A percentile compares a stretch with the other conserved stretches of the same genome.
Evolutionary conservation across 2,113 vertebrate genomes (phyloP).

Genomic region (Lates calcarifer): DNA sequence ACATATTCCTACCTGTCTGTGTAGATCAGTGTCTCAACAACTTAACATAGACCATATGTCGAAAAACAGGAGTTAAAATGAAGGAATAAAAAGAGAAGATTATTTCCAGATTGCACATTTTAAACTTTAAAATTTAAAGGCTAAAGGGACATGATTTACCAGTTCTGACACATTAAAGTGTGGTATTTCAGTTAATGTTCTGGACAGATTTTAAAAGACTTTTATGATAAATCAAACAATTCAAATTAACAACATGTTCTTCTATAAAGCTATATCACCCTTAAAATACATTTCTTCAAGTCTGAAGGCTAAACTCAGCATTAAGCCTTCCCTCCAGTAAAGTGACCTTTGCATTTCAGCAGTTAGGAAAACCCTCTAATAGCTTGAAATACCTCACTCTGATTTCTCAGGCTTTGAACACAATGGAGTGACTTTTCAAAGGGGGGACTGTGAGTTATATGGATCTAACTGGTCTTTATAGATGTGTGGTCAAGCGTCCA

Average conservation of each 20-base stretch:
- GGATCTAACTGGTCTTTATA: slow-evolving; percentile 72
- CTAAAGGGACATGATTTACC: background rate
- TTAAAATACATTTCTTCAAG: background rate
- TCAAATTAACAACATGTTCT: background rate
- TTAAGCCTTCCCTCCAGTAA: slow-evolving; percentile 30
- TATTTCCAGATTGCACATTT: background rate
- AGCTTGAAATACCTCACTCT: slow-evolving; percentile 61
- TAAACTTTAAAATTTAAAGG: background rate
- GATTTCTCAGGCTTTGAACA: slow-evolving; percentile 65
- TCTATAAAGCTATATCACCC: background rate
- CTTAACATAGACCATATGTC: background rate
- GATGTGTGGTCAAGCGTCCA: slow-evolving; percentile 78
- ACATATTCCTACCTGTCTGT: background rate
- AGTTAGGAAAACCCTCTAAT: slow-evolving; percentile 60
- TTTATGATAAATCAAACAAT: background rate
- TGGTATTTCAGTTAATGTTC: background rate
- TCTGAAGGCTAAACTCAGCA: slow-evolving; percentile 1
- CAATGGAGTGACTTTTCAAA: slow-evolving; percentile 77
- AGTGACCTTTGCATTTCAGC: slow-evolving; percentile 60
- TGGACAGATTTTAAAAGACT: background rate
- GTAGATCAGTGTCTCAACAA: too few relatives aligned
- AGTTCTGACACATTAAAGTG: background rate
- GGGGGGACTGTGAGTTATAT: slow-evolving; percentile 68
- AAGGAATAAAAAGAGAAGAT: background rate
- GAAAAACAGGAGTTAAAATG: background rate